phyloP scores from a whole-genome alignment of 2,797 vertebrate species.

The Cygnus olor region DNA sequence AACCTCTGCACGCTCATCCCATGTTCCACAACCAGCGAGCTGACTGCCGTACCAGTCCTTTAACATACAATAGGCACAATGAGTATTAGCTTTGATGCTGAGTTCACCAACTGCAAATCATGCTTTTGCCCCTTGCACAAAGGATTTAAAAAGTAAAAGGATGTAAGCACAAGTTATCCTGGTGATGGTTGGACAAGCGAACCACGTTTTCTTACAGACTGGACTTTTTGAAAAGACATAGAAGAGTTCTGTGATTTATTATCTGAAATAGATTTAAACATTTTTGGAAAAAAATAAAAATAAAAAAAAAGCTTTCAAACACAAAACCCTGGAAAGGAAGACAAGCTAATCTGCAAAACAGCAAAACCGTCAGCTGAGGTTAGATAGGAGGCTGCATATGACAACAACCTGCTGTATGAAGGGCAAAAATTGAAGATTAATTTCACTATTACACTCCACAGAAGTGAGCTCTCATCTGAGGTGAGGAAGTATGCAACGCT shows the following conservation, averaged over 20 bases:
- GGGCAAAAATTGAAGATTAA: constrained; percentile 43
- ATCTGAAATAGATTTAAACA: constrained; percentile 68
- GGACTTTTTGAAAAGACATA: constrained; percentile 66
- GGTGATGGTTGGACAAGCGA: not conserved
- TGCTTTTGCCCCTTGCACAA: not conserved
- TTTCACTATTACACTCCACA: constrained; percentile 43
- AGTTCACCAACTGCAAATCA: not conserved
- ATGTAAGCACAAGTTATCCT: constrained; percentile 4
- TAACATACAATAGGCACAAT: not conserved
- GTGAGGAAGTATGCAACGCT: constrained; percentile 37
- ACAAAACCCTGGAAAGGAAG: constrained; percentile 62
- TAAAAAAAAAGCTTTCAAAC: constrained; percentile 40
- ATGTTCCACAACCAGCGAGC: not conserved
- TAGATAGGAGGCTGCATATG: not conserved
- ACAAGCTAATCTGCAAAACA: constrained; percentile 49
- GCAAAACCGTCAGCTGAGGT: constrained; percentile 38
- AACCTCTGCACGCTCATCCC: not conserved
- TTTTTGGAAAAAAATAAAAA: not conserved
- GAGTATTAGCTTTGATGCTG: not conserved
- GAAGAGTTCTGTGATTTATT: constrained; percentile 77
- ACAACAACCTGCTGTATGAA: constrained; percentile 1
- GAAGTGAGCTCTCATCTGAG: constrained; percentile 52
- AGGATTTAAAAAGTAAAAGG: not conserved
- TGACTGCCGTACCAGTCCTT: not conserved
- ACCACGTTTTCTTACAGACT: constrained; percentile 30